Evolutionary conservation across 2,888 invertebrate genomes (phyloP), one percentile per base, ranked within the genome.

Genomic region (Stegophylla sp.): DNA sequence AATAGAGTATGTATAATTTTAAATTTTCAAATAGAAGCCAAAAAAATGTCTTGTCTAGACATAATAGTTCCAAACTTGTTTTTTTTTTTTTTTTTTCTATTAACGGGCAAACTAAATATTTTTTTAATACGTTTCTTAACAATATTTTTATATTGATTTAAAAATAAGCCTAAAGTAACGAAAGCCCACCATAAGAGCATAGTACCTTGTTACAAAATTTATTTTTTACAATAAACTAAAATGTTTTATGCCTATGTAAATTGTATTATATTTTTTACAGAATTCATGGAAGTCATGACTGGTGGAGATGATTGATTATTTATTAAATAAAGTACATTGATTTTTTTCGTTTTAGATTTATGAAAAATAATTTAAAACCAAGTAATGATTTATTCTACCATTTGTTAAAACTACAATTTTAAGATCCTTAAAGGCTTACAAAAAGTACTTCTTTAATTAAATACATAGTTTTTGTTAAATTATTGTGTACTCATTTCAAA

Each of bases 231-330:
- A 7, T 34, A n/a, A n/a, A n/a, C n/a, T n/a, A n/a, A n/a, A n/a
- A 5, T 34, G 34, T 34, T 51, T 51, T 1, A 51, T 51, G 17
- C 17, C 13, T 56, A 23, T 12, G 13, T 23, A 23, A 23, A 56
- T 23, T 1, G 23, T n/a, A 48, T 61, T 74, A 48, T 69, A 66
- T 53, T 75, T 75, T 51, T 84, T 83, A 41, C 84, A 85, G 85
- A 85, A 83, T 85, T 85, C 83, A 85, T 85, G 85, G 85, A 85
- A 79, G 85, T 85, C 43, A 85, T 85, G 85, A 85, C 85, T 10
- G 85, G 85, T 48, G 85, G 85, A 72, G 85, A 85, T 81, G 84
- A 85, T 81, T 85, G 84, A 83, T 69, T 61, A n/a, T n/a, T n/a
- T n/a, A n/a, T 69, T 20, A 63, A 51, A 28, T 5, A 59, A 59